Evolutionary conservation across 2,888 invertebrate species (phyloP).

Genomic region (Trichopria drosophilae): DNA sequence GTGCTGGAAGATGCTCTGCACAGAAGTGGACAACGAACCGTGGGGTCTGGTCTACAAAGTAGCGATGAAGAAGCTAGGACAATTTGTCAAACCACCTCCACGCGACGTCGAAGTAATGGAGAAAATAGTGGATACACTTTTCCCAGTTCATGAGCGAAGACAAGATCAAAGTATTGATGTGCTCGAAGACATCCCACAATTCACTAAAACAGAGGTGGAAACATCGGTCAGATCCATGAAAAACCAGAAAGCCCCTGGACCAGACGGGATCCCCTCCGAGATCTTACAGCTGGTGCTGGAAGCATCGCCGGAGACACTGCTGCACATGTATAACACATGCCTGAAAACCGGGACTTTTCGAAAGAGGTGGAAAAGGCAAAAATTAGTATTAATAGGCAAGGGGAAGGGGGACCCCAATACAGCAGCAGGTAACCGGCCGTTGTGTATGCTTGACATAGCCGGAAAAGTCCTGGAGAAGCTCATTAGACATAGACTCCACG

Average conservation of each 20-base stretch:
- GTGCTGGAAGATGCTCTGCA: slow-evolving; percentile 33
- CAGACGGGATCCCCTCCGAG: slow-evolving; percentile 37
- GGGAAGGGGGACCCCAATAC: slow-evolving; percentile 24
- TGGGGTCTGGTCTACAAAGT: slow-evolving; percentile 38
- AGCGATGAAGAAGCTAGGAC: slow-evolving; percentile 23
- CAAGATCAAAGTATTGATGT: background rate
- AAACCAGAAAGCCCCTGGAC: slow-evolving; percentile 35
- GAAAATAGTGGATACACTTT: slow-evolving; percentile 23
- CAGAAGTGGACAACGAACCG: slow-evolving; percentile 33
- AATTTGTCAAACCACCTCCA: background rate
- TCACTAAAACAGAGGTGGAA: slow-evolving; percentile 27
- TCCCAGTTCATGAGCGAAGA: slow-evolving; percentile 22
- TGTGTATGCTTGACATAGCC: slow-evolving; percentile 40
- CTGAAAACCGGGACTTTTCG: slow-evolving; percentile 28
- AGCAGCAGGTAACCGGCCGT: slow-evolving; percentile 35
- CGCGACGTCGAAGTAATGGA: slow-evolving; percentile 4
- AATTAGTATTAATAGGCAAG: slow-evolving; percentile 26
- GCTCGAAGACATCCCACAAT: slow-evolving; percentile 7
- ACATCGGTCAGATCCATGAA: slow-evolving; percentile 22
- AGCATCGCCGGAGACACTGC: slow-evolving; percentile 16
- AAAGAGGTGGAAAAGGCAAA: slow-evolving; percentile 31
- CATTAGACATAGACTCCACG: slow-evolving; percentile 33
- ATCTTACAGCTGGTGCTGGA: slow-evolving; percentile 27
- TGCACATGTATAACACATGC: slow-evolving; percentile 25
- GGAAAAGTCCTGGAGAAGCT: slow-evolving; percentile 43